These are phyloP conservation scores for Drosophila glabriapex DNA, from an alignment of 2,888 invertebrate genomes.

Conservation along the genomic window DNA sequence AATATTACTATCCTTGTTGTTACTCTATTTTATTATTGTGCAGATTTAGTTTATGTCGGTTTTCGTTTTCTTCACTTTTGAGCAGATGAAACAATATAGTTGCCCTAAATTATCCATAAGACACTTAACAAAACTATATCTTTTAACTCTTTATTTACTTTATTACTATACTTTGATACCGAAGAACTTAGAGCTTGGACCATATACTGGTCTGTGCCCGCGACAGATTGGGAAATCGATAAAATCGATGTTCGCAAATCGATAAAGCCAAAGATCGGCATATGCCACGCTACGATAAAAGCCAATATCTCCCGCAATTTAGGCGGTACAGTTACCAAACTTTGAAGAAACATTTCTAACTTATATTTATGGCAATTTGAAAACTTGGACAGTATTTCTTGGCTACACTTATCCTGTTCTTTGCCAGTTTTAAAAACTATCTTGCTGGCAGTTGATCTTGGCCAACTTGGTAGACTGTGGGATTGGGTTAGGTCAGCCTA, in stretches of 20 bases:
- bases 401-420: too few relatives aligned
- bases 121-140: neutral
- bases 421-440: too few relatives aligned
- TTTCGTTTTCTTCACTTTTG: neutral
- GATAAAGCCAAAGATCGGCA: neutral
- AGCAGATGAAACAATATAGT: neutral
- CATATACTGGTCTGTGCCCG: neutral
- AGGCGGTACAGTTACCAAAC: too few relatives aligned
- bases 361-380: too few relatives aligned
- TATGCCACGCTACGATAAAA: too few relatives aligned
- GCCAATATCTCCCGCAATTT: too few relatives aligned
- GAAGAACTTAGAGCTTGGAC: neutral
- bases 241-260: neutral
- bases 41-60: neutral
- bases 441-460: neutral
- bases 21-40: neutral
- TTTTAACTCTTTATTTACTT: neutral
- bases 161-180: neutral
- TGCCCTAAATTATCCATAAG: neutral
- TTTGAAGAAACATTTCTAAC: too few relatives aligned
- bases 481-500: neutral
- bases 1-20: neutral
- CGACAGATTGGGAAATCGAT: neutral
- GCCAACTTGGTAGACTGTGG: neutral
- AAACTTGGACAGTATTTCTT: too few relatives aligned